Base-by-base conservation (phyloP, 2,113 vertebrate species). In the Sclerurus mexicanus region DNA sequence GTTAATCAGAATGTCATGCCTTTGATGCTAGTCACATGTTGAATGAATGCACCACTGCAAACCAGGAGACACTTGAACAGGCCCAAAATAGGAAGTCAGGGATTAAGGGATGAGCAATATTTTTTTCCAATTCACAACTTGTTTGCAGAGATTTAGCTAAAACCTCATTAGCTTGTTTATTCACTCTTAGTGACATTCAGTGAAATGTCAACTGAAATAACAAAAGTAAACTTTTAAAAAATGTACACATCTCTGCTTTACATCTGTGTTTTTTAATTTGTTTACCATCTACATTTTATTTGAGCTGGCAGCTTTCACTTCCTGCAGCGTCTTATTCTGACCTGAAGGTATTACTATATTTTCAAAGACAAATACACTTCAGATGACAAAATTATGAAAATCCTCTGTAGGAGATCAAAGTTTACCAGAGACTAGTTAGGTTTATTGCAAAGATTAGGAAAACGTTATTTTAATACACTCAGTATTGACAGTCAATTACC, bases 101-200 rank as follows among this genome's bases (percentile, higher is more conserved):
- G 67, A 97, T 95, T 96, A 95, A 86, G 92, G 35, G n/a, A 85
- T 83, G 92, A 97, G 77, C 28, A 62, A 21, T 50, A 62, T 78
- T 93, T 78, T 72, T 95, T 60, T 28, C 28, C 4, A 81, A 96
- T 82, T 96, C 80, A 87, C 50, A 96, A 87, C 72, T 95, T 94
- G 77, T 90, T 97, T 97, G 93, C 84, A 88, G 93, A 80, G 85
- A 91, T 94, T 97, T 95, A 85, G 94, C 77, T 91, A 96, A 95
- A 97, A 83, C 75, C 89, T 90, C 96, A 97, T 98, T 97, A 98
- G 86, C 63, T 97, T 97, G 97, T 98, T 97, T 98, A 95, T 93
- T 96, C 89, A 23, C 86, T 97, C 62, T 80, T 69, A 44, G 84
- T 97, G 95, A 95, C 94, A 95, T 96, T 97, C 93, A 96, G 82